Evolutionary conservation across 1,140 invertebrate genomes (phyloP).

Genomic region (Charaxes varanes): DNA sequence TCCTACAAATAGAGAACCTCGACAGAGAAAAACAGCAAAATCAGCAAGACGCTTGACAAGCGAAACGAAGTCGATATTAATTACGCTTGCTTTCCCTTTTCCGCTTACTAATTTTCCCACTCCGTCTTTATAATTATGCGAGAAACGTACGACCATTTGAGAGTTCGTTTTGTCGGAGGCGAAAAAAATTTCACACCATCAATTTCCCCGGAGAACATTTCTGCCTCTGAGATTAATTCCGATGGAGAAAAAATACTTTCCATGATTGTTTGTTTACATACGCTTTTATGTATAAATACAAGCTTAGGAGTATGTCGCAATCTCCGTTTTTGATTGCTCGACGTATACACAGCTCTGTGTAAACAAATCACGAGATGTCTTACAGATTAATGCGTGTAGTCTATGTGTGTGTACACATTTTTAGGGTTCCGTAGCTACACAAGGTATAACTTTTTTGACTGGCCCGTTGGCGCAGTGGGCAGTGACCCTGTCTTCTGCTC

Average conservation of each 20-base stretch:
- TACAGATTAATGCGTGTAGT: too few species aligned
- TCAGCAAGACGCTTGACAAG: too few species aligned
- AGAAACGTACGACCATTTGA: conserved; percentile 21
- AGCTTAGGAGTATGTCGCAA: conserved; percentile 28
- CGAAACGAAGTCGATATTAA: conserved; percentile 2
- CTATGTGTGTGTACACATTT: too few species aligned
- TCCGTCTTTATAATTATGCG: conserved; percentile 15
- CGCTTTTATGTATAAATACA: conserved; percentile 28
- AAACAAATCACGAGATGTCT: too few species aligned
- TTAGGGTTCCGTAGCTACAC: too few species aligned
- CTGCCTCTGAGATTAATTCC: conserved; percentile 8
- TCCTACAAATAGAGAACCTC: too few species aligned
- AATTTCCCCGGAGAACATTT: conserved; percentile 21
- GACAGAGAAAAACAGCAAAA: too few species aligned
- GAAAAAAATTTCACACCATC: conserved; percentile 18
- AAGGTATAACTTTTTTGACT: too few species aligned
- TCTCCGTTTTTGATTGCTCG: conserved; percentile 29
- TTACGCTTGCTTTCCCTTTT: conserved; percentile 7
- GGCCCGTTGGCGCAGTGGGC: too few species aligned
- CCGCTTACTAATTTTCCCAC: conserved; percentile 16
- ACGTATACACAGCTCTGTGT: conserved; percentile 18
- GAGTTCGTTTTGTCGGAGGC: conserved; percentile 16
- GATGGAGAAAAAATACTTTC: conserved; percentile 19
- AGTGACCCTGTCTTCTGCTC: too few species aligned
- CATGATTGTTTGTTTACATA: conserved; percentile 28